phyloP scores from a whole-genome alignment of 2,113 vertebrate species.

The Daphoenositta chrysoptera region DNA sequence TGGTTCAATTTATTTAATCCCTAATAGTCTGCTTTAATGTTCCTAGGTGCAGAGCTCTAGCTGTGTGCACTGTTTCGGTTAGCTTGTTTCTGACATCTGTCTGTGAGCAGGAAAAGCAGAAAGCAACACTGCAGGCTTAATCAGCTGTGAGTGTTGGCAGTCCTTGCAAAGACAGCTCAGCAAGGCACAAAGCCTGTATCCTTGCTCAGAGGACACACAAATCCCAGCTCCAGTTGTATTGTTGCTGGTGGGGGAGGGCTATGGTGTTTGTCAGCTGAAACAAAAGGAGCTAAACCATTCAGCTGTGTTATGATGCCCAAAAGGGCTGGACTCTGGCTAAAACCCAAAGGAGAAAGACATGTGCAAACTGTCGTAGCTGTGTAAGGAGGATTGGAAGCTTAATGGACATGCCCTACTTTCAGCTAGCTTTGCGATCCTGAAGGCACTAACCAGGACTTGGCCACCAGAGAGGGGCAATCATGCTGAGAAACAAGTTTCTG shows the following conservation, averaged over 20 bases:
- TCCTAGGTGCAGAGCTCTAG: not conserved
- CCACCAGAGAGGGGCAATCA: not conserved
- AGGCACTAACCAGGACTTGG: not conserved
- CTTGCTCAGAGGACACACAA: slow-evolving; percentile 39
- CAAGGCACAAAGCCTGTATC: slow-evolving; percentile 37
- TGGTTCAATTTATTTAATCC: slow-evolving; percentile 25
- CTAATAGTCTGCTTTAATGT: not conserved
- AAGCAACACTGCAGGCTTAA: slow-evolving; percentile 39
- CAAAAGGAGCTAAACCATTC: slow-evolving; percentile 37
- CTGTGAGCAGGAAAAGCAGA: slow-evolving; percentile 12
- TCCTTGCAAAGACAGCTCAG: slow-evolving; percentile 47
- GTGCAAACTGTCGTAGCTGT: not conserved
- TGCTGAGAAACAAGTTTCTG: not conserved
- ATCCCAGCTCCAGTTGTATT: slow-evolving; percentile 9
- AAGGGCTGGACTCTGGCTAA: slow-evolving; percentile 32
- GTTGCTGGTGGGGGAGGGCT: not conserved
- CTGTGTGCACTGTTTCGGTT: not conserved
- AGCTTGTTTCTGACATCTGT: slow-evolving; percentile 23
- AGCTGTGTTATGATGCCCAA: slow-evolving; percentile 36
- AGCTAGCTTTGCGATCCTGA: not conserved
- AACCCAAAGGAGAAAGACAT: slow-evolving; percentile 25
- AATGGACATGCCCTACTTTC: slow-evolving; percentile 42
- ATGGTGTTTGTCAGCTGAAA: slow-evolving; percentile 23
- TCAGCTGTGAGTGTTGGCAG: slow-evolving; percentile 45
- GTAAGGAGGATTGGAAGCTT: slow-evolving; percentile 7